phyloP scores from a whole-genome alignment of 2,888 invertebrate species.

The Mesochorus sp. region DNA sequence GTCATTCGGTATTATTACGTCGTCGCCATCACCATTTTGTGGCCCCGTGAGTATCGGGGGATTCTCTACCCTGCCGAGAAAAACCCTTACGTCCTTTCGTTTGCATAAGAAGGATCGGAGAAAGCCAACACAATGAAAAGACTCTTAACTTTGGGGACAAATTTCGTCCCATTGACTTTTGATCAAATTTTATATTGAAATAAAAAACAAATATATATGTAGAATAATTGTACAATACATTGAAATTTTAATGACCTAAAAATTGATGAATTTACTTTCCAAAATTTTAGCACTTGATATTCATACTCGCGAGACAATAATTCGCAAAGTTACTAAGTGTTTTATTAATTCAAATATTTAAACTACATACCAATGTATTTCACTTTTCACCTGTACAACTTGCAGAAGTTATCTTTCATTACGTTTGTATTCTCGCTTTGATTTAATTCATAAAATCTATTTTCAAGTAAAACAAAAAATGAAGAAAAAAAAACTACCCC shows the following conservation, averaged over 20 bases:
- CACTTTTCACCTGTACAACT: neutral
- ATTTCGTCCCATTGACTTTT: neutral
- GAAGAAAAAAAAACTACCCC: neutral
- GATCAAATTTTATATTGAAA: too few relatives aligned
- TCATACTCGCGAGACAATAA: neutral
- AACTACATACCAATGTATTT: neutral
- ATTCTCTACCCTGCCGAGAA: conserved; percentile 44
- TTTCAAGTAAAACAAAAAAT: conserved; percentile 2
- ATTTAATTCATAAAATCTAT: conserved; percentile 24
- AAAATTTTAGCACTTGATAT: neutral
- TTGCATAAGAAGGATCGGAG: neutral
- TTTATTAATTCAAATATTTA: too few relatives aligned
- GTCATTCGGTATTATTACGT: conserved; percentile 79
- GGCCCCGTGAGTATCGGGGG: conserved; percentile 51
- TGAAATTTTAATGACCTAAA: too few relatives aligned
- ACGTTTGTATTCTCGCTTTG: neutral
- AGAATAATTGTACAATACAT: too few relatives aligned
- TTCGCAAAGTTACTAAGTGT: too few relatives aligned
- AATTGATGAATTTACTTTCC: neutral
- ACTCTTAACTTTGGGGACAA: neutral
- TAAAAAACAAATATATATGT: too few relatives aligned
- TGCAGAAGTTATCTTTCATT: neutral
- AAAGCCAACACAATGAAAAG: neutral
- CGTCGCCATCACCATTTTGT: conserved; percentile 74
- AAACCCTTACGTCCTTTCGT: neutral